Percentiles rank a stretch among this genome's conserved stretches.
phyloP scores from a whole-genome alignment of 2,888 invertebrate genomes.

The Drosophila crucigera region DNA sequence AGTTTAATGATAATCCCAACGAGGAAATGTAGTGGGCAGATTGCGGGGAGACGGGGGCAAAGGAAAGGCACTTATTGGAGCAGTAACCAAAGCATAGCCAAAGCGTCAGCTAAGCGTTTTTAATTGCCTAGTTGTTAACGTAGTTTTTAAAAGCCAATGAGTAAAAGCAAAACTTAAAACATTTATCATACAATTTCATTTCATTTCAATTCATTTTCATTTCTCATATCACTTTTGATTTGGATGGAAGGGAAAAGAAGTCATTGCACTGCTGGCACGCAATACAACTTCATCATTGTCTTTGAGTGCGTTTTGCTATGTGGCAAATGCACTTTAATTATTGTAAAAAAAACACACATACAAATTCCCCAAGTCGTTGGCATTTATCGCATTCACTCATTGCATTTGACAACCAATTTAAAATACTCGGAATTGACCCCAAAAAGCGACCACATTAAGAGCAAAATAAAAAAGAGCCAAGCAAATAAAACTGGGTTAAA shows the following conservation, averaged over 20 bases:
- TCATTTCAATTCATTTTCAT: constrained; percentile 14
- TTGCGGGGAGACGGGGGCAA: background rate
- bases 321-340: constrained; percentile 55
- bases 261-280: constrained; percentile 66
- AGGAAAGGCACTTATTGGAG: constrained; percentile 10
- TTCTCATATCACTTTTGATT: constrained; percentile 7
- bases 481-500: constrained; percentile 68
- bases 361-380: constrained; percentile 46
- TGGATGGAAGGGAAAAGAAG: constrained; percentile 19
- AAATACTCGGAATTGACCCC: constrained; percentile 60
- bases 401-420: constrained; percentile 77
- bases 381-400: constrained; percentile 51
- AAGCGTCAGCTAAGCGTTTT: constrained; percentile 57
- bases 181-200: constrained; percentile 20
- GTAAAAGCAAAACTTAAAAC: constrained; percentile 44
- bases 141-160: constrained; percentile 45
- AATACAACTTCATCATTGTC: constrained; percentile 48
- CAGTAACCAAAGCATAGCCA: constrained; percentile 73
- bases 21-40: constrained; percentile 57
- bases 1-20: constrained; percentile 77
- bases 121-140: constrained; percentile 59
- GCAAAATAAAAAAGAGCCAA: background rate
- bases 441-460: constrained; percentile 24
- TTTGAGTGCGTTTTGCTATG: constrained; percentile 23
- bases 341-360: background rate